Evolutionary conservation across 2,797 vertebrate genomes (phyloP), one percentile per base, ranked within the genome.

Genomic region (Perdix hodgsoniae): DNA sequence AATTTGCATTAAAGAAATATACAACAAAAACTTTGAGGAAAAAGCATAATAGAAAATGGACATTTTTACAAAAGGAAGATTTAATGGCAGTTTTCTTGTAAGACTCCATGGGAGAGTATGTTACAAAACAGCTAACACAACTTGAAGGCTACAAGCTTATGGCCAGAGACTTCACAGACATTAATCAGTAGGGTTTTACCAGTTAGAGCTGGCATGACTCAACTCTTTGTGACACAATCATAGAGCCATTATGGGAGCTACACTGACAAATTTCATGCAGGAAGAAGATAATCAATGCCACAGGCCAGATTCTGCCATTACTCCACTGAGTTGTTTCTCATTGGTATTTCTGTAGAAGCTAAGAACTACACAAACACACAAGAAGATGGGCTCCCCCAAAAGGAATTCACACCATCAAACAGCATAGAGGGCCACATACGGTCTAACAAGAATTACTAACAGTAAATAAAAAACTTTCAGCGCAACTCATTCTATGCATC

Each of bases 351-450:
- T 78, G 31, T 11, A 78, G 40, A 33, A 90, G 56, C 60, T 56
- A 49, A 73, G 47, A 79, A 64, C 10, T 17, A 27, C 3, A 26
- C 12, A n/a, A 49, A 21, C 24, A 19, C 24, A 59, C 9, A 17
- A 69, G 87, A 71, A 81, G 29, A 42, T 6, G 11, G 29, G 21
- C 3, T 72, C 6, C 17, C 4, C 2, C 11, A 2, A 65, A 31
- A 84, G 22, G 14, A 66, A 35, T 8, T 29, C 4, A 23, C 15
- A 16, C 54, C 29, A 5, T 18, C 61, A 54, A 26, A 37, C 42
- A 78, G 59, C 19, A 27, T 0, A 44, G 19, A 47, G 24, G 18
- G 64, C 16, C 14, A 52, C 3, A 19, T 22, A 23, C 0, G 2
- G 26, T 31, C 0, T 52, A 52, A 26, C 13, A 42, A 26, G 29